Percentiles rank a stretch among this genome's conserved stretches.
These are phyloP conservation scores for Spizaetus ornatus DNA, from an alignment of 2,113 vertebrate genomes.

Conservation along the genomic window DNA sequence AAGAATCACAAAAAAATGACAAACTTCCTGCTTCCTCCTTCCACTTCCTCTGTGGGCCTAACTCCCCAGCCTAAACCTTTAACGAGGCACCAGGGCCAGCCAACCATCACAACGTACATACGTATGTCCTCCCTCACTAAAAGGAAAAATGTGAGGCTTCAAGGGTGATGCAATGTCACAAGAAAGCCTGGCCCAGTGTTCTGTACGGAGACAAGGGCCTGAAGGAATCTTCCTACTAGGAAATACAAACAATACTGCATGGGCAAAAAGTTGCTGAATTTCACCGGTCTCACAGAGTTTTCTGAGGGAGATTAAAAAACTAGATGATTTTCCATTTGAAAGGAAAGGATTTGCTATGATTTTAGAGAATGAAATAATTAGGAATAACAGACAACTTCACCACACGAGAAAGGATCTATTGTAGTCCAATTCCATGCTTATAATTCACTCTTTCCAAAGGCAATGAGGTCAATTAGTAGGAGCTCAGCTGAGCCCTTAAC, in stretches of 20 bases:
- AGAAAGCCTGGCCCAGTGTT: neutral
- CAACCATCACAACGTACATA: neutral
- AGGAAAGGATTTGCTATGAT: neutral
- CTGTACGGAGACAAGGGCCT: neutral
- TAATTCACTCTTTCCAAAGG: neutral
- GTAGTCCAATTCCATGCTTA: slow-evolving; percentile 1
- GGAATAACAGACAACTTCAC: neutral
- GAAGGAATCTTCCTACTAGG: neutral
- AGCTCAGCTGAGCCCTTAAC: neutral
- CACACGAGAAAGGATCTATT: neutral
- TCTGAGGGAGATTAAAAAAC: neutral
- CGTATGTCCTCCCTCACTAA: neutral
- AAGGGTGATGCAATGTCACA: neutral
- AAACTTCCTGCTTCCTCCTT: neutral
- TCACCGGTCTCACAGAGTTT: neutral
- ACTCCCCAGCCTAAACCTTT: neutral
- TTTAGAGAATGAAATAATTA: neutral
- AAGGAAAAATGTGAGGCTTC: neutral
- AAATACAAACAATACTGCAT: neutral
- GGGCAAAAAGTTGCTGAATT: neutral
- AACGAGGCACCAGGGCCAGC: neutral
- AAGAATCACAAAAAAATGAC: neutral
- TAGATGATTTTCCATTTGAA: neutral
- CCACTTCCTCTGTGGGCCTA: neutral
- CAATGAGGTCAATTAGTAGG: neutral